Percentiles rank a stretch among this genome's conserved stretches.
These are phyloP conservation scores for Trichopoda pennipes DNA, from an alignment of 2,888 invertebrate species.

Conservation along the genomic window DNA sequence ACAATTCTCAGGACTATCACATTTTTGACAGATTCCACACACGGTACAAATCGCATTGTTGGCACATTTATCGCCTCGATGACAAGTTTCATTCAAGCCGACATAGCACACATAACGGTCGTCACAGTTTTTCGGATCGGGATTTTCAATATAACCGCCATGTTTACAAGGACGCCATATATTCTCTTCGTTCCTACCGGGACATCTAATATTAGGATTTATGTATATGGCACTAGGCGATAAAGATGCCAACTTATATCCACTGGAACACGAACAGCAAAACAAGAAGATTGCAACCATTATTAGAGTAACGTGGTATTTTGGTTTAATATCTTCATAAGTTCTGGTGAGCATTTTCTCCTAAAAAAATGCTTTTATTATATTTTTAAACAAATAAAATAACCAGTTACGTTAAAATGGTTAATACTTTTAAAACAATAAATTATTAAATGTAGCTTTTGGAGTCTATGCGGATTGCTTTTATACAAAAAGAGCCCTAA, in stretches of 20 bases:
- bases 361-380: background rate
- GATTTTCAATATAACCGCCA: slow-evolving; percentile 65
- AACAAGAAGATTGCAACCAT: slow-evolving; percentile 21
- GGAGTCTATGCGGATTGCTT: background rate
- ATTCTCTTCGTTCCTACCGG: slow-evolving; percentile 50
- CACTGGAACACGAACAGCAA: slow-evolving; percentile 31
- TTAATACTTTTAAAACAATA: slow-evolving; percentile 5
- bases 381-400: background rate
- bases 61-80: slow-evolving; percentile 57
- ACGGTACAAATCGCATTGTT: slow-evolving; percentile 56
- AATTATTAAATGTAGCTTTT: background rate
- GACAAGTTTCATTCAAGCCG: slow-evolving; percentile 54
- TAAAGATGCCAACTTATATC: slow-evolving; percentile 7
- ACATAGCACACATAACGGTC: slow-evolving; percentile 64
- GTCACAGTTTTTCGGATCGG: slow-evolving; percentile 53
- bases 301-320: slow-evolving; percentile 10
- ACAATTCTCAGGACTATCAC: slow-evolving; percentile 51
- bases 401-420: background rate
- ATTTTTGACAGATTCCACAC: slow-evolving; percentile 68
- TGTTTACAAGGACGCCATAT: slow-evolving; percentile 48
- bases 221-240: slow-evolving; percentile 2
- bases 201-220: slow-evolving; percentile 59
- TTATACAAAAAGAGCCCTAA: slow-evolving; percentile 26
- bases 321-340: background rate
- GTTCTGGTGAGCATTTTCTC: slow-evolving; percentile 21